Conservation (phyloP, 2,113 vertebrate species). For the Cranoglanis bouderius region DNA sequence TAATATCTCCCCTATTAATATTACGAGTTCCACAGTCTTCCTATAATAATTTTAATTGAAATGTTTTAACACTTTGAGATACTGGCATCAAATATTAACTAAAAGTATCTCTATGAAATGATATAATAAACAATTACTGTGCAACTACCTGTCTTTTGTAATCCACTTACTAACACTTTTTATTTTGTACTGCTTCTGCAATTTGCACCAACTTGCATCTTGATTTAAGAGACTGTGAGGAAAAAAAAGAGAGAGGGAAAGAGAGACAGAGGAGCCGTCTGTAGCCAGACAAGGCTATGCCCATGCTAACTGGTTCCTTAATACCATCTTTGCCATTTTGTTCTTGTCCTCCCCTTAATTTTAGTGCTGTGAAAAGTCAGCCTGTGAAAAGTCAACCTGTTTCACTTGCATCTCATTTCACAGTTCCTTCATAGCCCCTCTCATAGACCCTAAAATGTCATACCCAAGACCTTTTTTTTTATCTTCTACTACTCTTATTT, state of each 20-base stretch:
- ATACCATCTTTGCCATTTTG: conserved; percentile 28
- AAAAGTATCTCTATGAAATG: not conserved
- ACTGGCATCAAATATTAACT: not conserved
- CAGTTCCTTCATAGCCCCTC: not conserved
- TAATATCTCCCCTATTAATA: too few relatives aligned
- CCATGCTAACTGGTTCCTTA: not conserved
- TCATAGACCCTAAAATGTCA: conserved; percentile 32
- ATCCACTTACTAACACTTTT: conserved; percentile 27
- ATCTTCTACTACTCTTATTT: not conserved
- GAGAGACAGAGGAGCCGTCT: not conserved
- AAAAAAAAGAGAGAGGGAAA: not conserved
- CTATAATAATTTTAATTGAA: not conserved
- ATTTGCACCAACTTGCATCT: conserved; percentile 10
- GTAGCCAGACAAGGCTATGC: not conserved
- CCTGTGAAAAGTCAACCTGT: conserved; percentile 39
- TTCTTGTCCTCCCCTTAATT: conserved; percentile 36
- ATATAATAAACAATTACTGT: not conserved
- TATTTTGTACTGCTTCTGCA: not conserved
- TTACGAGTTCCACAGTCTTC: not conserved
- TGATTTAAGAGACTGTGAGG: not conserved
- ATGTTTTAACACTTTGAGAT: not conserved
- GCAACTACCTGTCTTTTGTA: not conserved
- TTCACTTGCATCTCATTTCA: conserved; percentile 43
- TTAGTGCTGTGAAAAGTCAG: conserved; percentile 19
- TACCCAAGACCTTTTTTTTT: conserved; percentile 12